phyloP scores from a whole-genome alignment of 2,113 vertebrate species.

The Ivindomyrus marchei region DNA sequence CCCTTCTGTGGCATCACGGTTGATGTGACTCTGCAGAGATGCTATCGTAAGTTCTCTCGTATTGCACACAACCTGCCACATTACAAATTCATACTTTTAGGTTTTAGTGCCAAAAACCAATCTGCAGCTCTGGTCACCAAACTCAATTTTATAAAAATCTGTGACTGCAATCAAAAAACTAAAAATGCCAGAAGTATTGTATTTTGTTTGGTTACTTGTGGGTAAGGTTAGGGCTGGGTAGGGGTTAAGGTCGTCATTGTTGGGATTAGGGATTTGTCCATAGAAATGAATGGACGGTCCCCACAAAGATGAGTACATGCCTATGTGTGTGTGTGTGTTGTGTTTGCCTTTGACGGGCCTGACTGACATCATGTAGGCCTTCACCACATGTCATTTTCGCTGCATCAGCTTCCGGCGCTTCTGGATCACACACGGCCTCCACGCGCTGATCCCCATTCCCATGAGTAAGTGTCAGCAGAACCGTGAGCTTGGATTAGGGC shows the following conservation, averaged over 20 bases:
- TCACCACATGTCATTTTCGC: slow-evolving; percentile 67
- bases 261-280: not conserved
- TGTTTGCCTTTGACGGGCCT: slow-evolving; percentile 45
- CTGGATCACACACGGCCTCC: slow-evolving; percentile 78
- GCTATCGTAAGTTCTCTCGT: slow-evolving; percentile 75
- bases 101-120: not conserved
- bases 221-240: not conserved
- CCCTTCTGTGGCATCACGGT: slow-evolving; percentile 71
- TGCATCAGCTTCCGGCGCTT: slow-evolving; percentile 68
- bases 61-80: not conserved
- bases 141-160: not conserved
- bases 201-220: not conserved
- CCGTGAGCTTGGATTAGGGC: not conserved
- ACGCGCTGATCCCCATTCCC: slow-evolving; percentile 73
- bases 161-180: not conserved
- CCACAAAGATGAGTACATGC: not conserved
- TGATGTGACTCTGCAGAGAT: slow-evolving; percentile 72
- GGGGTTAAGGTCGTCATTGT: not conserved
- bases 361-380: slow-evolving; percentile 80
- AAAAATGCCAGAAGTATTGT: not conserved
- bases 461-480: slow-evolving; percentile 52
- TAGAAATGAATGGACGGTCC: not conserved
- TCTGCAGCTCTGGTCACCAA: not conserved
- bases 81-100: no score
- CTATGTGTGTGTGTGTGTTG: not conserved